A percentile compares a stretch with the other conserved stretches of the same genome.
Evolutionary conservation across 2,888 invertebrate genomes (phyloP).

Genomic region (Poecilobothrus nobilitatus): DNA sequence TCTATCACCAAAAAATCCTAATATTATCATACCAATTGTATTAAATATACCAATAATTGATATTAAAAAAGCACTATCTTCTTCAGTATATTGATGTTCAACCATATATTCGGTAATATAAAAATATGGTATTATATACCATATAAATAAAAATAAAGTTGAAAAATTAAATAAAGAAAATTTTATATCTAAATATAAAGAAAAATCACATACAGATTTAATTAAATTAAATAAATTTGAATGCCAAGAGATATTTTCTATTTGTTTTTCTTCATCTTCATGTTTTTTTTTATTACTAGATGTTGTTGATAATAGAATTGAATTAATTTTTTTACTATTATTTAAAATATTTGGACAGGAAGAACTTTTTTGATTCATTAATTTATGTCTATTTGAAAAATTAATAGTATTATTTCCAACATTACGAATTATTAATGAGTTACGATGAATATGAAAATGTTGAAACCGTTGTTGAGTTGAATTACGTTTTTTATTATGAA

Average conservation of each 20-base stretch:
- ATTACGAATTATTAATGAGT: slow-evolving; percentile 68
- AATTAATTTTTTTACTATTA: slow-evolving; percentile 33
- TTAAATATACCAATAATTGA: slow-evolving; percentile 84
- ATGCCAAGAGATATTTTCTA: slow-evolving; percentile 53
- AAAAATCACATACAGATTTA: slow-evolving; percentile 69
- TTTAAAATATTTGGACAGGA: slow-evolving; percentile 53
- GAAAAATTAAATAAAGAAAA: slow-evolving; percentile 75
- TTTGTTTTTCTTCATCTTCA: slow-evolving; percentile 22
- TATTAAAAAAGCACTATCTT: slow-evolving; percentile 68
- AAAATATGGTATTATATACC: slow-evolving; percentile 93
- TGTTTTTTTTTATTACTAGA: slow-evolving; percentile 4
- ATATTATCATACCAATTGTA: slow-evolving; percentile 78
- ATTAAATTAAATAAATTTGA: slow-evolving; percentile 56
- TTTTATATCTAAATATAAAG: slow-evolving; percentile 65
- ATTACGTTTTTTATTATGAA: not conserved
- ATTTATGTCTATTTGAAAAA: slow-evolving; percentile 12
- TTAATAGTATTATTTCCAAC: slow-evolving; percentile 53
- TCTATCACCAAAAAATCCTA: slow-evolving; percentile 85
- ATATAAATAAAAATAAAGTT: slow-evolving; percentile 80
- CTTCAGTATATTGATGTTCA: slow-evolving; percentile 58
- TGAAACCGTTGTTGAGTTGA: slow-evolving; percentile 41
- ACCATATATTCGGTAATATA: slow-evolving; percentile 81
- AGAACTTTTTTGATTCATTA: slow-evolving; percentile 4
- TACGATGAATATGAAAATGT: slow-evolving; percentile 60
- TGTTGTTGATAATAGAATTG: slow-evolving; percentile 41